Evolutionary conservation across 1,140 invertebrate genomes (phyloP).

Genomic region (Mycetomoellerius zeteki): DNA sequence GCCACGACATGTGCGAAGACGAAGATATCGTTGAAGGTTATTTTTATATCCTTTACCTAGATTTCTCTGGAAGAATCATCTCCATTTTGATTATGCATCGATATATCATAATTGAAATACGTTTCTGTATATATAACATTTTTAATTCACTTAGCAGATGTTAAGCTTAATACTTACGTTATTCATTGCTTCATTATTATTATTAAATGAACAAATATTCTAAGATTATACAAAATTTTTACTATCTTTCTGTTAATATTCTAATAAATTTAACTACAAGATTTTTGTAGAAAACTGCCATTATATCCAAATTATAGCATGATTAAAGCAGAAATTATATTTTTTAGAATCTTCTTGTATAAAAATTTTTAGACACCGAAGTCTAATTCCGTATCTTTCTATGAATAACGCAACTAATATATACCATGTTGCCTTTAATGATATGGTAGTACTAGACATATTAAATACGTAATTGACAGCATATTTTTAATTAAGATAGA

Average conservation of each 20-base stretch:
- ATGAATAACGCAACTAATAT: background rate
- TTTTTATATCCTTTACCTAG: background rate
- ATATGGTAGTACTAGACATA: background rate
- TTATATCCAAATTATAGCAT: background rate
- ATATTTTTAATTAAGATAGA: background rate
- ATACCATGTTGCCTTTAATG: background rate
- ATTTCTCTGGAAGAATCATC: background rate
- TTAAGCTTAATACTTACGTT: background rate
- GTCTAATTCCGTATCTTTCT: background rate
- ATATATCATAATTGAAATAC: constrained; percentile 50
- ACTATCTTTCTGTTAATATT: background rate
- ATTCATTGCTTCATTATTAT: background rate
- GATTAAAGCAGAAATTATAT: background rate
- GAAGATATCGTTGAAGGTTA: background rate
- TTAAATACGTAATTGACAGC: constrained; percentile 4
- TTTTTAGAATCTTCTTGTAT: background rate
- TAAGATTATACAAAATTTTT: background rate
- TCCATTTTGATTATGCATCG: constrained; percentile 3
- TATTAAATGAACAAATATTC: background rate
- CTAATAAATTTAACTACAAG: background rate
- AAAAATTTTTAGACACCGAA: background rate
- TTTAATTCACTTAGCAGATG: background rate
- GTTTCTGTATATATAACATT: constrained; percentile 23
- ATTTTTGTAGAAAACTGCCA: constrained; percentile 5
- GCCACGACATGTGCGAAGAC: background rate